Conservation (phyloP, 2,797 vertebrate species). For the Danio choprae region DNA sequence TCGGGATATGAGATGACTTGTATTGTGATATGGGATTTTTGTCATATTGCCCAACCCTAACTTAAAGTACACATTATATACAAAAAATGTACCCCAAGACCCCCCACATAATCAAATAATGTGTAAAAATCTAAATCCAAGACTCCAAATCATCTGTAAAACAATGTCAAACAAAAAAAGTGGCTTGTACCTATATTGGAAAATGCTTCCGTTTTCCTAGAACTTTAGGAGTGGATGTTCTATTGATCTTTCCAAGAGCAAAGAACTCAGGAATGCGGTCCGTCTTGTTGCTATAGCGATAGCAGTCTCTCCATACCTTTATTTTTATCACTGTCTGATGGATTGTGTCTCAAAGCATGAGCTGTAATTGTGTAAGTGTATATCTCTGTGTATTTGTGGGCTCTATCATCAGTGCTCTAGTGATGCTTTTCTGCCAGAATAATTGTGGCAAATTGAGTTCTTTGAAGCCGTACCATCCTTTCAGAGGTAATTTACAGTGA, state of each 20-base stretch:
- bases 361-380: neutral
- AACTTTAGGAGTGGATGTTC: conserved; percentile 36
- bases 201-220: conserved; percentile 34
- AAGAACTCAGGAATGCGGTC: conserved; percentile 37
- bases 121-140: too few relatives aligned
- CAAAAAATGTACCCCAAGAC: too few relatives aligned
- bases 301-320: conserved; percentile 10
- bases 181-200: conserved; percentile 14
- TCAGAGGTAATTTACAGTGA: conserved; percentile 8
- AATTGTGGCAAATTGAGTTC: neutral
- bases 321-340: conserved; percentile 23
- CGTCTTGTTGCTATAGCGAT: conserved; percentile 42
- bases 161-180: neutral
- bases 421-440: neutral
- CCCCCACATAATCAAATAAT: too few relatives aligned
- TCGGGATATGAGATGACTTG: too few relatives aligned
- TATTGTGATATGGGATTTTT: too few relatives aligned
- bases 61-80: too few relatives aligned
- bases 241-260: conserved; percentile 40
- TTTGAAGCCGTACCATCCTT: neutral
- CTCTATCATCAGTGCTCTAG: neutral
- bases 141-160: too few relatives aligned
- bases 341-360: conserved; percentile 12
- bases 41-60: too few relatives aligned
- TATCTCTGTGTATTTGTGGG: neutral